Percentiles rank a stretch among this genome's conserved stretches.
Conservation (phyloP, 2,113 vertebrate genomes). For the Pampusana beccarii region DNA sequence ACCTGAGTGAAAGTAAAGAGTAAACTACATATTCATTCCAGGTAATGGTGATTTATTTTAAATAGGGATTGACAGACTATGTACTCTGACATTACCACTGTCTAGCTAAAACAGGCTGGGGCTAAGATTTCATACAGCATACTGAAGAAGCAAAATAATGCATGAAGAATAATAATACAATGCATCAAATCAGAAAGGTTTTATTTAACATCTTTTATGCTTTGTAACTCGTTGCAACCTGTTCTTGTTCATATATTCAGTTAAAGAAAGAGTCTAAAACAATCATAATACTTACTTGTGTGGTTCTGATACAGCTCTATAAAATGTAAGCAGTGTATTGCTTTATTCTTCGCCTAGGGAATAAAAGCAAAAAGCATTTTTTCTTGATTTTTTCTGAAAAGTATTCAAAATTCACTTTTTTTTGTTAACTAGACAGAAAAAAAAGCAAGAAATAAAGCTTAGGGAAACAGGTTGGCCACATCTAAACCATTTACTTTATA, state of each 20-base stretch:
- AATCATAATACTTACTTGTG: slow-evolving; percentile 83
- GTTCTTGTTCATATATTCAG: background rate
- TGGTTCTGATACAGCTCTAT: slow-evolving; percentile 88
- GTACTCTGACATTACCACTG: background rate
- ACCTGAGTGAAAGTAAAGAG: background rate
- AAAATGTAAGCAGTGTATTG: slow-evolving; percentile 84
- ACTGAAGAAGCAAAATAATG: background rate
- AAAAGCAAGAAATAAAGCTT: background rate
- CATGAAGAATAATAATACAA: background rate
- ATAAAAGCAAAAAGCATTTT: background rate
- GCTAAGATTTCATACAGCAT: background rate
- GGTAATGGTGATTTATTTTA: background rate
- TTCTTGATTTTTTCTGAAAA: background rate
- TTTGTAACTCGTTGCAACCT: background rate
- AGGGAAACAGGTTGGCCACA: background rate
- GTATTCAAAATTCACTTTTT: background rate
- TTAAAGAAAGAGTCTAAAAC: background rate
- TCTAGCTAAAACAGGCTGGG: background rate
- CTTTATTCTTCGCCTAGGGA: slow-evolving; percentile 92
- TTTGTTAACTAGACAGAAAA: background rate
- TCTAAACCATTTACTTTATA: background rate
- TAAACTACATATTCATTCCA: background rate
- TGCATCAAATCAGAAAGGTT: background rate
- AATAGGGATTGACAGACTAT: background rate
- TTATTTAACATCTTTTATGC: background rate